Evolutionary conservation across 2,113 vertebrate genomes (phyloP).

Genomic region (Turnix velox): DNA sequence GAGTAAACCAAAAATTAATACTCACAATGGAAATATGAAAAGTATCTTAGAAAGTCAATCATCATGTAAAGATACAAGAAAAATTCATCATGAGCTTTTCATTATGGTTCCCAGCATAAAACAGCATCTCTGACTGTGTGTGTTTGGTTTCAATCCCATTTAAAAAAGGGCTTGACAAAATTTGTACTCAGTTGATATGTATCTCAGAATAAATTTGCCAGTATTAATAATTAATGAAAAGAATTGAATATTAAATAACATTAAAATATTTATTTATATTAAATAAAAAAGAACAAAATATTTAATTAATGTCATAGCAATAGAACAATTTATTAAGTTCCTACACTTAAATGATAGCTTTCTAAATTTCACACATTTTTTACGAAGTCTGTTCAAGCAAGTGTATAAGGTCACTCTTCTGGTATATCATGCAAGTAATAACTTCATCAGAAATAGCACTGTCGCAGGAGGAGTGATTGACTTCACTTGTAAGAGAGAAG

Average conservation of each 20-base stretch:
- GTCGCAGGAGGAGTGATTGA: too few species aligned
- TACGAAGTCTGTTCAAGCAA: background rate
- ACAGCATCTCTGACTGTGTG: rapidly evolving
- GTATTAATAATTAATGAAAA: background rate
- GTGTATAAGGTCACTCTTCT: background rate
- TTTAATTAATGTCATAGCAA: background rate
- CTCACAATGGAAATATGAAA: background rate
- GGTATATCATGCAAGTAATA: rapidly evolving
- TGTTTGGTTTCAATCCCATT: rapidly evolving
- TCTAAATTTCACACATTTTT: background rate
- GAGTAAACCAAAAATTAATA: background rate
- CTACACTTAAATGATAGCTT: background rate
- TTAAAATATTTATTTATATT: background rate
- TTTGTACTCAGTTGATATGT: background rate
- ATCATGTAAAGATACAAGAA: background rate
- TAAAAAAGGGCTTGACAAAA: background rate
- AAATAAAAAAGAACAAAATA: background rate
- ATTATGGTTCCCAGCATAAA: background rate
- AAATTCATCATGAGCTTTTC: background rate
- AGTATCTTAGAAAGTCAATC: background rate
- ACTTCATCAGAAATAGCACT: background rate
- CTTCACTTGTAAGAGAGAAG: too few species aligned
- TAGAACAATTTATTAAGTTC: background rate
- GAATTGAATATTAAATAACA: background rate
- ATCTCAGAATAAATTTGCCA: background rate